phyloP scores from a whole-genome alignment of 2,113 vertebrate species.

The Theristicus caerulescens region DNA sequence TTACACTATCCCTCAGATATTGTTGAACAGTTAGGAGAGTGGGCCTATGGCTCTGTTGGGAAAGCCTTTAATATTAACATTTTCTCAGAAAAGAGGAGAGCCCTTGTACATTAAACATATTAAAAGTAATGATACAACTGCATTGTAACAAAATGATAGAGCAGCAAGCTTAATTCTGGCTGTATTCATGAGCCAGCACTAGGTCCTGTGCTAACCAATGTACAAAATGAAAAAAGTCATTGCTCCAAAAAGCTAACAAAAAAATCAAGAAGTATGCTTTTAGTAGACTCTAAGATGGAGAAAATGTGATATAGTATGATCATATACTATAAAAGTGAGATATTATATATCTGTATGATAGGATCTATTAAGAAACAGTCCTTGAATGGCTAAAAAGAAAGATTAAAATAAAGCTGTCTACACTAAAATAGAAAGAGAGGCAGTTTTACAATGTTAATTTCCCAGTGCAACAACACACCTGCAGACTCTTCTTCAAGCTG shows the following conservation, averaged over 20 bases:
- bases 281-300: background rate
- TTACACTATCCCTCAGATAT: background rate
- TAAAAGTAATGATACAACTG: background rate
- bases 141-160: background rate
- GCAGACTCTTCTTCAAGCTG: background rate
- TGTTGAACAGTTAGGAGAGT: background rate
- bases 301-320: background rate
- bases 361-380: background rate
- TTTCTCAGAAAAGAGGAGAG: background rate
- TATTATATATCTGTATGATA: background rate
- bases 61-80: background rate
- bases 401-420: background rate
- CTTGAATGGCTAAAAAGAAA: background rate
- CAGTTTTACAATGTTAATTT: background rate
- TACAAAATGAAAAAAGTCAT: background rate
- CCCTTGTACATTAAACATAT: background rate
- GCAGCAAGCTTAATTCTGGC: background rate
- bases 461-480: background rate
- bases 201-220: background rate
- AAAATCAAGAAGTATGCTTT: background rate
- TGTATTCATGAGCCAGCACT: background rate
- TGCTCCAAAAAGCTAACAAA: background rate
- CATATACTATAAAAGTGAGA: background rate
- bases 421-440: background rate
- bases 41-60: background rate